phyloP scores from a whole-genome alignment of 2,113 vertebrate genomes.

The Rissa tridactyla region DNA sequence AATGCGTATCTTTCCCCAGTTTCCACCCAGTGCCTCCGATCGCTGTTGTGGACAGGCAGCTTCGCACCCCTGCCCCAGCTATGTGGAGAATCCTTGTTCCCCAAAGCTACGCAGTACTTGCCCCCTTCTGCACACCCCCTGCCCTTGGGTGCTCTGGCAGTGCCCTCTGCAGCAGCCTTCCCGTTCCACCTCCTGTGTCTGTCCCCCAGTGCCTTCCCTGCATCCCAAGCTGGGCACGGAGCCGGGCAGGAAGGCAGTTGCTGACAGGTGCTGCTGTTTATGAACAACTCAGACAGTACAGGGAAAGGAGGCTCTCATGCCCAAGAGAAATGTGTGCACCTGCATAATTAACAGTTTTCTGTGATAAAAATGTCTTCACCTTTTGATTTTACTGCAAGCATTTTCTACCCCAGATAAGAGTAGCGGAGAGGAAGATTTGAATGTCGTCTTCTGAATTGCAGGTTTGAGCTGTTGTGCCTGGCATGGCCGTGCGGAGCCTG shows the following conservation, averaged over 20 bases:
- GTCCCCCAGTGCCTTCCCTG: not conserved
- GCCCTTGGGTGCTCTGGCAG: not conserved
- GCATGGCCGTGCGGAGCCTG: fast-evolving
- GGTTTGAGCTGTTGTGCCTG: not conserved
- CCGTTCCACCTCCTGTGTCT: fast-evolving
- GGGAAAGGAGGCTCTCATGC: not conserved
- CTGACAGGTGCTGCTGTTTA: not conserved
- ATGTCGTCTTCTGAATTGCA: not conserved
- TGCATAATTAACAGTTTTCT: not conserved
- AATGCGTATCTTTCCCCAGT: fast-evolving
- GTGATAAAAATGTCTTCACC: not conserved
- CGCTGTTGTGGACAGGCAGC: not conserved
- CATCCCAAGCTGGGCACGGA: not conserved
- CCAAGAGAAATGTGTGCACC: not conserved
- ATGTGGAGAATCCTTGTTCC: not conserved
- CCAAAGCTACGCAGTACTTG: fast-evolving
- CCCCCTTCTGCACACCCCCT: too few relatives aligned
- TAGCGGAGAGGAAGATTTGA: not conserved
- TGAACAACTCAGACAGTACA: fast-evolving
- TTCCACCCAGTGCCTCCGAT: not conserved
- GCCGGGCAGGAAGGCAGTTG: not conserved
- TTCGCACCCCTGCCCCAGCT: not conserved
- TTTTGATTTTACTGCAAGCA: not conserved
- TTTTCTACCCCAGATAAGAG: not conserved
- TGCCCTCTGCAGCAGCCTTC: fast-evolving